Evolutionary conservation across 2,797 vertebrate species (phyloP).

Genomic region (Lithobates pipiens): DNA sequence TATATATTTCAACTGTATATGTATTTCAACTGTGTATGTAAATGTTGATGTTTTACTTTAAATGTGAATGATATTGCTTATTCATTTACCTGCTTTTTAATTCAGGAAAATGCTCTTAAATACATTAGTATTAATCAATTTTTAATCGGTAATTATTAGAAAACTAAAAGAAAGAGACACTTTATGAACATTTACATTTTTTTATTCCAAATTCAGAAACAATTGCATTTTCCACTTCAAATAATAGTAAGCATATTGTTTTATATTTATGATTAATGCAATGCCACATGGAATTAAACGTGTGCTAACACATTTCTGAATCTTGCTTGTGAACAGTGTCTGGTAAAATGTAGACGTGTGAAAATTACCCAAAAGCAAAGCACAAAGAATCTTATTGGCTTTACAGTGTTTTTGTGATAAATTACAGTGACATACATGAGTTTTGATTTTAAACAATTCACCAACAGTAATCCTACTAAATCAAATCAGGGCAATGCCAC

Average conservation of each 20-base stretch:
- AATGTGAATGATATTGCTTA: too few relatives aligned
- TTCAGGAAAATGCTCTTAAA: too few relatives aligned
- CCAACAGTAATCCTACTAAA: too few relatives aligned
- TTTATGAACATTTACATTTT: not conserved
- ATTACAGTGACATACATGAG: too few relatives aligned
- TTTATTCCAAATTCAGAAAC: not conserved
- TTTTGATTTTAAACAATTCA: too few relatives aligned
- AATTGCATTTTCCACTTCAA: not conserved
- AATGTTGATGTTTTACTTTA: too few relatives aligned
- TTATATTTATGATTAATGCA: not conserved
- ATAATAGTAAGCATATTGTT: not conserved
- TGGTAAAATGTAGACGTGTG: not conserved
- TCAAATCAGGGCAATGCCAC: too few relatives aligned
- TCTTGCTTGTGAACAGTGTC: not conserved
- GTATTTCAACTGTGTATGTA: too few relatives aligned
- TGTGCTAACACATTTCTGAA: not conserved
- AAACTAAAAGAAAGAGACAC: not conserved
- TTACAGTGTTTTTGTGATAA: too few relatives aligned
- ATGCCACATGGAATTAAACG: not conserved
- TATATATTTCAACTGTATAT: too few relatives aligned
- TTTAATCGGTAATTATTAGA: not conserved
- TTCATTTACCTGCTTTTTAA: too few relatives aligned
- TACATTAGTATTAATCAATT: not conserved
- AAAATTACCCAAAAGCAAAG: not conserved
- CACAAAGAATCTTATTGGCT: too few relatives aligned